A percentile compares a stretch with the other conserved stretches of the same genome.
Conservation (phyloP, 2,888 invertebrate genomes). For the Dynastes tityus region DNA sequence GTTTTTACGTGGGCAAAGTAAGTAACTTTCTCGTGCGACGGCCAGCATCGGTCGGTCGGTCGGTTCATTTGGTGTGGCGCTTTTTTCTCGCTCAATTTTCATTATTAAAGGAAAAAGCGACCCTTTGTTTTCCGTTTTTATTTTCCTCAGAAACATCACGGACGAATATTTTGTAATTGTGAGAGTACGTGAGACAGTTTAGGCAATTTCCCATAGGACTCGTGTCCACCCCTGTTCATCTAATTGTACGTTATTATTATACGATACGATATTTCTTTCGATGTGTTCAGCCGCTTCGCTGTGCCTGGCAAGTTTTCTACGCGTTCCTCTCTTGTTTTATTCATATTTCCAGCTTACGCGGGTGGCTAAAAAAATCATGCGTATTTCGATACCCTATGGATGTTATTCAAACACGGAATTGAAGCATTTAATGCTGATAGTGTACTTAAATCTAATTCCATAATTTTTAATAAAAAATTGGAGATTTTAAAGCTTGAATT, state of each 20-base stretch:
- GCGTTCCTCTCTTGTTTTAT: neutral
- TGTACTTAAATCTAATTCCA: no score
- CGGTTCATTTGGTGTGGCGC: neutral
- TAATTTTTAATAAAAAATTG: no score
- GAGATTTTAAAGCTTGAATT: no score
- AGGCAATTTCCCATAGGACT: slow-evolving; percentile 46
- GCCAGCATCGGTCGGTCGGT: neutral
- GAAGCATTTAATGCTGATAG: neutral
- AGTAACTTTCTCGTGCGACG: no score
- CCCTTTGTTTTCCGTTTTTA: slow-evolving; percentile 43
- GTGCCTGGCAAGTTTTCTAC: neutral
- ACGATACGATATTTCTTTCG: slow-evolving; percentile 24
- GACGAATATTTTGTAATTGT: slow-evolving; percentile 45
- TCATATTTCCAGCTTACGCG: neutral
- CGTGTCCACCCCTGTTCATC: slow-evolving; percentile 38
- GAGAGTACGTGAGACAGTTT: slow-evolving; percentile 46
- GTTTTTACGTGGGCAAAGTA: no score
- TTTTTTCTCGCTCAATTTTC: slow-evolving; percentile 33
- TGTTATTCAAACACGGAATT: neutral
- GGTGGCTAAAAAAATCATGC: no score
- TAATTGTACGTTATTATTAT: slow-evolving; percentile 44
- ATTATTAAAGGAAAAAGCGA: slow-evolving; percentile 42
- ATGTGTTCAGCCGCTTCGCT: neutral
- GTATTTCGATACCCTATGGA: no score
- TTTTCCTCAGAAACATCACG: slow-evolving; percentile 39